These are phyloP conservation scores for Drosophila merina DNA, from an alignment of 2,888 invertebrate genomes.

Conservation along the genomic window DNA sequence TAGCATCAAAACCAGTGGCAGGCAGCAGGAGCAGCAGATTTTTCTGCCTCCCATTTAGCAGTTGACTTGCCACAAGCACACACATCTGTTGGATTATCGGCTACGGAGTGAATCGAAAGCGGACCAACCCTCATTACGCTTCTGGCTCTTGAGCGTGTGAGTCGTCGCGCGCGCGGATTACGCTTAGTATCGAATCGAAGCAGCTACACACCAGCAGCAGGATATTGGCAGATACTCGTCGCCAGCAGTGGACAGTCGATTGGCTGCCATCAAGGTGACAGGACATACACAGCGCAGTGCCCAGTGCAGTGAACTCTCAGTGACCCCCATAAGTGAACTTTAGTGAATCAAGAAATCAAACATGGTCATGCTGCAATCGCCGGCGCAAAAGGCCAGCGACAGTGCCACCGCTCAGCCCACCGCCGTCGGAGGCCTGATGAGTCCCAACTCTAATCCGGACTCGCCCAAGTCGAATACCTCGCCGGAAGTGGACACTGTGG, in stretches of 20 bases:
- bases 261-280: slow-evolving; percentile 80
- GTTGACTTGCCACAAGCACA: slow-evolving; percentile 71
- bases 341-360: slow-evolving; percentile 23
- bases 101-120: slow-evolving; percentile 28
- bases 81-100: slow-evolving; percentile 68
- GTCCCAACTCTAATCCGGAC: slow-evolving; percentile 83
- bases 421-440: slow-evolving; percentile 80
- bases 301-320: slow-evolving; percentile 16
- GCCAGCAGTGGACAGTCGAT: slow-evolving; percentile 80
- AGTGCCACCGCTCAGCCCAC: slow-evolving; percentile 61
- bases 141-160: slow-evolving; percentile 55
- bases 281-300: slow-evolving; percentile 66
- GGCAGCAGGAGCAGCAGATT: slow-evolving; percentile 53
- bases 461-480: slow-evolving; percentile 83
- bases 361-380: slow-evolving; percentile 84
- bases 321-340: slow-evolving; percentile 21
- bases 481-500: slow-evolving; percentile 61
- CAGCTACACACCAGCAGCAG: slow-evolving; percentile 30
- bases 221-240: slow-evolving; percentile 64
- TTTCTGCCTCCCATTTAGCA: slow-evolving; percentile 71
- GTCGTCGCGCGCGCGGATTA: slow-evolving; percentile 70
- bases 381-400: slow-evolving; percentile 72
- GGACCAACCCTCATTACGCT: slow-evolving; percentile 68
- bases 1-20: slow-evolving; percentile 33
- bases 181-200: slow-evolving; percentile 58